Evolutionary conservation across 2,797 vertebrate species (phyloP).

Genomic region (Gymnoscopelus microlampas): DNA sequence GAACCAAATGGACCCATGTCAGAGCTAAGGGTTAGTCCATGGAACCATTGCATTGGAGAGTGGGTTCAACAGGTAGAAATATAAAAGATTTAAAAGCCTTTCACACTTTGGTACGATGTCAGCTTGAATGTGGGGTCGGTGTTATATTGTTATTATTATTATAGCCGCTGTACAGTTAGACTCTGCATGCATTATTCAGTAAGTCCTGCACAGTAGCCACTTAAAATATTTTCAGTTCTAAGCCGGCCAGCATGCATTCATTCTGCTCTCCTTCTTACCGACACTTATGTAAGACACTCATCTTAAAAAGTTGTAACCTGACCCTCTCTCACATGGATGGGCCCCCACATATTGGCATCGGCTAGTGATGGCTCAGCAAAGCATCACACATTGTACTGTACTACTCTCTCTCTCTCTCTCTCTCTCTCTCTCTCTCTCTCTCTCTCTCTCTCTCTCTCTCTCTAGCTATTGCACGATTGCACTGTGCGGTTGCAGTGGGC

Average conservation of each 20-base stretch:
- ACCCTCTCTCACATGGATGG: neutral
- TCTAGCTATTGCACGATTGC: neutral
- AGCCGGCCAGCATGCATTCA: neutral
- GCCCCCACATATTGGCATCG: neutral
- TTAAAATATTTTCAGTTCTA: conserved; percentile 9
- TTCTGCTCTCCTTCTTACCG: neutral
- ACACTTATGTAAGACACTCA: conserved; percentile 33
- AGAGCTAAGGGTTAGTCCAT: too few species aligned
- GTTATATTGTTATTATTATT: too few species aligned
- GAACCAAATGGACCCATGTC: too few species aligned
- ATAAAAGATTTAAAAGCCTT: neutral
- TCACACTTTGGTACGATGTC: neutral
- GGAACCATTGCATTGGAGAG: neutral
- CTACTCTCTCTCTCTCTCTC: conserved; percentile 5
- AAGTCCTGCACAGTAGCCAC: conserved; percentile 18
- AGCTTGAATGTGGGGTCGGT: neutral
- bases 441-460: conserved; percentile 8
- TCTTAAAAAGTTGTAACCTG: conserved; percentile 16
- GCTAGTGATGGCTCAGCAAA: neutral
- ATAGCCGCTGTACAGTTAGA: too few species aligned
- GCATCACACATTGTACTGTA: neutral
- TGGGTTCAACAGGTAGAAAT: neutral
- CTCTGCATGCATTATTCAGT: conserved; percentile 6
- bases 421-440: conserved; percentile 8
- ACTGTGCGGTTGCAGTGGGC: too few species aligned